Conservation (phyloP, 2,797 vertebrate species). For the Cynopterus sphinx region DNA sequence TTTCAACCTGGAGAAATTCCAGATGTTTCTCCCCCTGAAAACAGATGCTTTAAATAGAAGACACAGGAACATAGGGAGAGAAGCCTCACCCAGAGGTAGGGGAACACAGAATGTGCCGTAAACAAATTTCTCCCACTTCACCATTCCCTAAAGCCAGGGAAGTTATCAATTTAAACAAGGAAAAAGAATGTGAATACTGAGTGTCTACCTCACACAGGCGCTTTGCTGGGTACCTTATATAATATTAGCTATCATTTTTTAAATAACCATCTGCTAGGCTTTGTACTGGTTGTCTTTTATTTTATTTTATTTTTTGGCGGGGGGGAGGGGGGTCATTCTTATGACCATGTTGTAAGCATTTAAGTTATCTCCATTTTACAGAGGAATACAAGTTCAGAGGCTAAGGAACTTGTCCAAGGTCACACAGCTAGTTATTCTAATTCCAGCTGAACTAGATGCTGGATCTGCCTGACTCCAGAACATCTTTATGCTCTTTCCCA, state of each 20-base stretch:
- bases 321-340: not conserved
- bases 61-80: not conserved
- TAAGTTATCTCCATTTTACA: not conserved
- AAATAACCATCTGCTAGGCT: not conserved
- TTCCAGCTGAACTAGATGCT: not conserved
- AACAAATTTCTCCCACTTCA: not conserved
- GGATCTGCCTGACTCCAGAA: not conserved
- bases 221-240: not conserved
- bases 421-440: not conserved
- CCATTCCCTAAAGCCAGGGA: not conserved
- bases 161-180: not conserved
- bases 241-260: not conserved
- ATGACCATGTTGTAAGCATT: not conserved
- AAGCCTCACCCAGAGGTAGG: not conserved
- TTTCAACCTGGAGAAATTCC: not conserved
- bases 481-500: not conserved
- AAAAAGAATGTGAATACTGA: not conserved
- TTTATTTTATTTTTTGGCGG: not conserved
- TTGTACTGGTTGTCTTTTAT: not conserved
- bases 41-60: not conserved
- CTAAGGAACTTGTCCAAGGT: not conserved
- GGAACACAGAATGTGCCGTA: too few species aligned
- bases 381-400: not conserved
- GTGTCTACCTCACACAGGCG: not conserved
- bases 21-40: not conserved